Evolutionary conservation across 2,888 invertebrate genomes (phyloP), one percentile per base, ranked within the genome.

Genomic region (Artemia sinica): DNA sequence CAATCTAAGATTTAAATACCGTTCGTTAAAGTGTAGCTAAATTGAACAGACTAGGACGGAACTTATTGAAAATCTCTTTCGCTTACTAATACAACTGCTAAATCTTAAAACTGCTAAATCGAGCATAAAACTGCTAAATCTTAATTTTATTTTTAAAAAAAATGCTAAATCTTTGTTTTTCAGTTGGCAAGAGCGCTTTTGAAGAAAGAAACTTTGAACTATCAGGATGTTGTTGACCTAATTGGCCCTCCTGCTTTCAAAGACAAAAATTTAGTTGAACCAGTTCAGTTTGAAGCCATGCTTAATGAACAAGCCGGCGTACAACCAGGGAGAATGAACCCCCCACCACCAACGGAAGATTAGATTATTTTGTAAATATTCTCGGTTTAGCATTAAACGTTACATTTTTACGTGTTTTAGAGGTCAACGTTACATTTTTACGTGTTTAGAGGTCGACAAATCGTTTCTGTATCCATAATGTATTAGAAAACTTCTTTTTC

Each of bases 141-240:
- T 7, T 28, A 10, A 50, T 13, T 48, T 41, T 10, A 6, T 8
- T 63, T 8, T 68, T 2, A 49, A 14, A 9, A 11, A n/a, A 3
- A 52, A 48, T 67, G 51, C 18, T 66, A 67, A 2, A 68, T 66
- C 68, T 65, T 72, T 71, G 69, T 74, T 69, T 78, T 80, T 49
- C 77, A 95, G 94, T 81, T 98, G 70, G 94, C 97, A 0, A 84
- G 88, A 77, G 84, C 85, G 13, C 81, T 98, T 49, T 76, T 97
- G 48, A 86, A 89, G 75, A 89, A 86, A 75, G 98, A 98, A 81
- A 92, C 96, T 0, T 79, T 99, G 8, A 89, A 88, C 75, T 91
- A 91, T 76, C 87, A 91, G 71, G 91, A 98, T 74, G 87, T 98
- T 4, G 87, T 89, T 74, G 78, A 80, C 10, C 81, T 98, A 67